Conservation (phyloP, 2,888 invertebrate genomes). For the Agrilus biguttatus region DNA sequence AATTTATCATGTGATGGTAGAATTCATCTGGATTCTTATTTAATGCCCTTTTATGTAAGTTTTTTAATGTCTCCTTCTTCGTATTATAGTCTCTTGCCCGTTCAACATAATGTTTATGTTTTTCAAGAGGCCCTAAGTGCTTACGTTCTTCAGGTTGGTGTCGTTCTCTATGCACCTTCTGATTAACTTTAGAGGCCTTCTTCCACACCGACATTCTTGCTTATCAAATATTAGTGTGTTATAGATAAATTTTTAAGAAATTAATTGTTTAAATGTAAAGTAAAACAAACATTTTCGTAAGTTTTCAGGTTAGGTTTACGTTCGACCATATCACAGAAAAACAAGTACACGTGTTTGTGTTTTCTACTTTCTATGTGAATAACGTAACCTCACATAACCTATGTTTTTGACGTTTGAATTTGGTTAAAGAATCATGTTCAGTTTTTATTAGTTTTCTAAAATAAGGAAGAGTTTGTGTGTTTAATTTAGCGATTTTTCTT, state of each 20-base stretch:
- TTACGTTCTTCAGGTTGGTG: constrained; percentile 68
- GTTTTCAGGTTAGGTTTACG: too few relatives aligned
- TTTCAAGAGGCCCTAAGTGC: constrained; percentile 71
- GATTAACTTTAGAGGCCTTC: constrained; percentile 72
- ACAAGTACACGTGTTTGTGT: not conserved
- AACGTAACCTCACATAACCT: not conserved
- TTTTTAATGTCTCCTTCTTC: constrained; percentile 69
- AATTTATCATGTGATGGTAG: constrained; percentile 93
- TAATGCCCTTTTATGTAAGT: constrained; percentile 68
- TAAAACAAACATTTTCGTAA: too few relatives aligned
- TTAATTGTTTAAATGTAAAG: too few relatives aligned
- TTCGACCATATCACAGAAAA: too few relatives aligned
- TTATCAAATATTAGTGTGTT: constrained; percentile 1
- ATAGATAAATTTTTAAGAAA: too few relatives aligned
- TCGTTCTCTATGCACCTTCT: constrained; percentile 71
- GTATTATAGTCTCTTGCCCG: constrained; percentile 67
- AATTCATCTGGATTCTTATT: constrained; percentile 98
- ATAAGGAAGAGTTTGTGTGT: too few relatives aligned
- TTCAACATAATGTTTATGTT: constrained; percentile 75
- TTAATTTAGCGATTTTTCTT: too few relatives aligned
- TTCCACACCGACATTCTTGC: constrained; percentile 74
- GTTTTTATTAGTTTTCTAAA: too few relatives aligned
- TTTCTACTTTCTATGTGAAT: too few relatives aligned
- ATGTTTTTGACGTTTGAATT: not conserved
- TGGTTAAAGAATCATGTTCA: not conserved